Conservation (phyloP, 2,113 vertebrate species). For the Sturnus vulgaris region DNA sequence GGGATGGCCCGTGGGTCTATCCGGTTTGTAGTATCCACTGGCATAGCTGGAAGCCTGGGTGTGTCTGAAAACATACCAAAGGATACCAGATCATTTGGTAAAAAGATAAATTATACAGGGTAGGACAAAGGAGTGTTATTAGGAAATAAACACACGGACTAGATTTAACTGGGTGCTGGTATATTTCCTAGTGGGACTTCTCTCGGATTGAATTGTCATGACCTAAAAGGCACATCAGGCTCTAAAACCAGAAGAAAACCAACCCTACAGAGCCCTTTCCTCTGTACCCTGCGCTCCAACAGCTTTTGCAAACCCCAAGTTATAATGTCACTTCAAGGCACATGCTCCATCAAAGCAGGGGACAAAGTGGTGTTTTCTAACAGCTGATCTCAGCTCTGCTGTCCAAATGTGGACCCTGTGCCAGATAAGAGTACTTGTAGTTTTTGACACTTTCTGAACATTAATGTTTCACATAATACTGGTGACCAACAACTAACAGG, state of each 20-base stretch:
- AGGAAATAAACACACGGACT: not conserved
- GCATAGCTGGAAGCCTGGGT: accelerated
- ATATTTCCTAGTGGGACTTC: not conserved
- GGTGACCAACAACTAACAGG: not conserved
- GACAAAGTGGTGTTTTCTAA: not conserved
- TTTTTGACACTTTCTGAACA: not conserved
- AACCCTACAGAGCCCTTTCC: not conserved
- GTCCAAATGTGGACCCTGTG: not conserved
- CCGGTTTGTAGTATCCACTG: accelerated
- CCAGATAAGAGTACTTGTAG: not conserved
- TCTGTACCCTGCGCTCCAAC: not conserved
- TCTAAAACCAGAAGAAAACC: not conserved
- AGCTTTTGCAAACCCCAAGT: not conserved
- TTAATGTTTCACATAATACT: not conserved
- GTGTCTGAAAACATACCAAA: not conserved
- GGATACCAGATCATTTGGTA: not conserved
- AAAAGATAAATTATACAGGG: not conserved
- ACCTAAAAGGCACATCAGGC: not conserved
- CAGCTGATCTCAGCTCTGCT: not conserved
- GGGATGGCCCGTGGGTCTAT: accelerated
- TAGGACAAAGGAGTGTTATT: not conserved
- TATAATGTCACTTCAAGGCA: not conserved
- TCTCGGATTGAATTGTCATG: not conserved
- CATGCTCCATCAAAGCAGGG: not conserved
- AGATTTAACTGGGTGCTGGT: not conserved